Evolutionary conservation across 2,797 vertebrate genomes (phyloP).

Genomic region (Melanotaenia parkinsoni): DNA sequence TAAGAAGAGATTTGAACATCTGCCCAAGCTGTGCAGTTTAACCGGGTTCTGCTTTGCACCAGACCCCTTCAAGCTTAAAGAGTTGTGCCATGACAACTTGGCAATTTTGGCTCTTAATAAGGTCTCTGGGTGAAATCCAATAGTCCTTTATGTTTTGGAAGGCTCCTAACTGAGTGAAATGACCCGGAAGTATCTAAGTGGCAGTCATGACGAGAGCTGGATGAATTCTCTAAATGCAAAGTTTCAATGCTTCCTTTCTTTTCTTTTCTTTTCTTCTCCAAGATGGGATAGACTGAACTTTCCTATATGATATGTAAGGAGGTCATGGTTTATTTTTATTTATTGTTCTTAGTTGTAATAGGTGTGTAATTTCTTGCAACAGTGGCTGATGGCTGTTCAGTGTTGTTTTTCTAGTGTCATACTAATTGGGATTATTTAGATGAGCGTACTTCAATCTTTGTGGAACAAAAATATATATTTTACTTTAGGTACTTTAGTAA

Average conservation of each 20-base stretch:
- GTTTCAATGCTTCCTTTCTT: not conserved
- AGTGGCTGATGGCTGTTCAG: not conserved
- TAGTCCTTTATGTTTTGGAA: conserved; percentile 15
- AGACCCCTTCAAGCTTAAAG: conserved; percentile 17
- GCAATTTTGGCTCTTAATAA: conserved; percentile 23
- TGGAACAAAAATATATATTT: too few relatives aligned
- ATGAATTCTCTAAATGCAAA: conserved; percentile 2
- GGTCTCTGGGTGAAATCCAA: conserved; percentile 8
- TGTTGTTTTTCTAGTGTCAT: not conserved
- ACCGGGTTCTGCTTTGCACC: conserved; percentile 29
- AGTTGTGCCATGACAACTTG: conserved; percentile 31
- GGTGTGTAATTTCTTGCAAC: not conserved
- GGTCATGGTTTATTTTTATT: too few relatives aligned
- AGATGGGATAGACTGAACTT: not conserved
- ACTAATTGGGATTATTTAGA: too few relatives aligned
- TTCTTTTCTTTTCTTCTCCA: not conserved
- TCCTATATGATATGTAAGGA: not conserved
- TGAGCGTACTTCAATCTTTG: too few relatives aligned
- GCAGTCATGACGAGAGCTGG: conserved; percentile 2
- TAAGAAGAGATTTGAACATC: conserved; percentile 41
- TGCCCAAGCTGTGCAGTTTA: conserved; percentile 32
- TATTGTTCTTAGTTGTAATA: not conserved
- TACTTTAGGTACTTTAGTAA: not conserved
- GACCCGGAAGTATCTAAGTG: conserved; percentile 15
- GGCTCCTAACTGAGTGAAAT: conserved; percentile 18